These are phyloP conservation scores for Aphidoletes aphidimyza DNA, from an alignment of 2,888 invertebrate species.

Conservation along the genomic window DNA sequence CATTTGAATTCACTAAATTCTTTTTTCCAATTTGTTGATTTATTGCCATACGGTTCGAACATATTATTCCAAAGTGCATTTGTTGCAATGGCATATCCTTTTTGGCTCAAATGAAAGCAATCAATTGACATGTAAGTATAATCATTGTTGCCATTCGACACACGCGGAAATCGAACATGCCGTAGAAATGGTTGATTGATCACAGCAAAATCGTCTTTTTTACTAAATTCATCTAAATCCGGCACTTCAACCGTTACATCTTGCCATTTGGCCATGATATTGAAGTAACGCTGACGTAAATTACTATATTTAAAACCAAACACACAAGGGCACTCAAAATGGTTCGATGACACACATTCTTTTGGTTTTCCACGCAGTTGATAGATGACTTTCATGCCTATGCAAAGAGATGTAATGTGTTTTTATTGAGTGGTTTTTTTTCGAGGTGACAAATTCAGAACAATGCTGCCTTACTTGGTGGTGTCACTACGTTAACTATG, in stretches of 20 bases:
- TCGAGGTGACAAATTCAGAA: too few relatives aligned
- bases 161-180: constrained; percentile 66
- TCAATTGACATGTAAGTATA: constrained; percentile 70
- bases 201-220: constrained; percentile 70
- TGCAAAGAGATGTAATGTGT: constrained; percentile 56
- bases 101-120: constrained; percentile 75
- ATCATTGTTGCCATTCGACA: constrained; percentile 66
- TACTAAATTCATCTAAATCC: constrained; percentile 59
- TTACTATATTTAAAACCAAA: constrained; percentile 64
- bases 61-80: constrained; percentile 74
- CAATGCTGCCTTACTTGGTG: constrained; percentile 66
- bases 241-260: constrained; percentile 68
- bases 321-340: constrained; percentile 71
- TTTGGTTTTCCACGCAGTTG: constrained; percentile 64
- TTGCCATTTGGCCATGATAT: constrained; percentile 70
- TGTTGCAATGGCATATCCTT: constrained; percentile 69
- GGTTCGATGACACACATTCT: constrained; percentile 66
- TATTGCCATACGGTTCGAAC: constrained; percentile 69
- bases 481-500: constrained; percentile 69
- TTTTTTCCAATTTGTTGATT: constrained; percentile 62
- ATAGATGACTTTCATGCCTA: constrained; percentile 66
- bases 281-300: constrained; percentile 63
- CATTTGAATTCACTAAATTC: constrained; percentile 63
- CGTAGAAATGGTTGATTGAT: constrained; percentile 69
- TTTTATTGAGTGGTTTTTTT: not conserved